Evolutionary conservation across 2,888 invertebrate species (phyloP), one percentile per base, ranked within the genome.

Genomic region (Pyrocoelia pectoralis): DNA sequence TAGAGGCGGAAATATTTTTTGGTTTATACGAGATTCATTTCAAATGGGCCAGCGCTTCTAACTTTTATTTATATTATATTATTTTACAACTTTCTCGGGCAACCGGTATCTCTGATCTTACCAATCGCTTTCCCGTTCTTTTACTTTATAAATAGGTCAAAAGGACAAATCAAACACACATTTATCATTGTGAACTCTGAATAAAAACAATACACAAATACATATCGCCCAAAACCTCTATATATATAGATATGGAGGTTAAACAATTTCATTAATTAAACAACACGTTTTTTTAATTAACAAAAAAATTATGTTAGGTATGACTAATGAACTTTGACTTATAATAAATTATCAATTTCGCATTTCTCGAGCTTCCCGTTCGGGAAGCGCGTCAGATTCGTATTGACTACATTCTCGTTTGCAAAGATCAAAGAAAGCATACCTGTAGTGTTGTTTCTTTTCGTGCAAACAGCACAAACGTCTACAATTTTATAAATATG

Each of bases 81-180:
- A 59, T 59, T 53, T 46, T 59, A 59, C 52, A 53, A 59, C 46
- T 53, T 53, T 57, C 43, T 50, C 48, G 46, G 28, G 17, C 17
- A 18, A 49, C 14, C 56, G 19, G 48, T 48, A 29, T 48, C 52
- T 12, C 52, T 12, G 17, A 53, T 50, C 15, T 56, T 51, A 50
- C 51, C 28, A 13, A 40, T 28, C 57, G 57, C 24, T 59, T 59
- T 38, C 38, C 50, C 15, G 6, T 24, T 33, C 48, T 48, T 24
- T 53, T 59, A 17, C 17, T 49, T 54, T 33, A 17, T 60, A 60
- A 60, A 60, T 60, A 55, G 60, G 60, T 60, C 60, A 60, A 60
- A 60, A 60, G 60, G 60, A 43, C 60, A 60, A 60, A 60, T 59
- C 59, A 59, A 59, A 59, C 46, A 28, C 28, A 29, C 60, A 50